Percentiles rank a stretch among this genome's conserved stretches.
Evolutionary conservation across 2,888 invertebrate genomes (phyloP).

Genomic region (Artemia sinica): DNA sequence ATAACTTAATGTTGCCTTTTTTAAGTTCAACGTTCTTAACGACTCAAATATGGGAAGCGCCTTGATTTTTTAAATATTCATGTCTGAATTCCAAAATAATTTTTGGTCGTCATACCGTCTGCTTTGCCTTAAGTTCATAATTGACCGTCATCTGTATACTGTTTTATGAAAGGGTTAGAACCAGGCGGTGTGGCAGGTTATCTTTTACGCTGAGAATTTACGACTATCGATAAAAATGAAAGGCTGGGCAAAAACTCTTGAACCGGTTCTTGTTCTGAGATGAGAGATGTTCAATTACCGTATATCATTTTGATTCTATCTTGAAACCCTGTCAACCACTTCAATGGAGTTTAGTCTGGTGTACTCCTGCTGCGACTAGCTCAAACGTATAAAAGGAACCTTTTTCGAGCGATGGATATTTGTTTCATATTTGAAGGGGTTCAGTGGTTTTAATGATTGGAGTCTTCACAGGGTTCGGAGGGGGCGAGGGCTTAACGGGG

Average conservation of each 20-base stretch:
- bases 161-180: too few species aligned
- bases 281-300: constrained; percentile 3
- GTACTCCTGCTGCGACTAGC: neutral
- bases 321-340: constrained; percentile 12
- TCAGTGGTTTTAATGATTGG: constrained; percentile 8
- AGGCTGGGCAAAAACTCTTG: constrained; percentile 7
- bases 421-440: constrained; percentile 10
- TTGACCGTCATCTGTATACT: too few species aligned
- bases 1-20: too few species aligned
- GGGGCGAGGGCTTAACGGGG: neutral
- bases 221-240: neutral
- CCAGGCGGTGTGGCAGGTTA: neutral
- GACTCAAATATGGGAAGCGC: too few species aligned
- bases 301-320: constrained; percentile 11
- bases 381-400: neutral
- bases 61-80: too few species aligned
- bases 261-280: constrained; percentile 10
- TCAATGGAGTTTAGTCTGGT: neutral
- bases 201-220: neutral
- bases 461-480: neutral
- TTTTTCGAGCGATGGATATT: constrained; percentile 5
- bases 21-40: too few species aligned
- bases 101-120: too few species aligned
- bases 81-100: too few species aligned
- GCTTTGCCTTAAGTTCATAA: too few species aligned